Conservation (phyloP, 2,888 invertebrate genomes). For the Anoplius nigerrimus region DNA sequence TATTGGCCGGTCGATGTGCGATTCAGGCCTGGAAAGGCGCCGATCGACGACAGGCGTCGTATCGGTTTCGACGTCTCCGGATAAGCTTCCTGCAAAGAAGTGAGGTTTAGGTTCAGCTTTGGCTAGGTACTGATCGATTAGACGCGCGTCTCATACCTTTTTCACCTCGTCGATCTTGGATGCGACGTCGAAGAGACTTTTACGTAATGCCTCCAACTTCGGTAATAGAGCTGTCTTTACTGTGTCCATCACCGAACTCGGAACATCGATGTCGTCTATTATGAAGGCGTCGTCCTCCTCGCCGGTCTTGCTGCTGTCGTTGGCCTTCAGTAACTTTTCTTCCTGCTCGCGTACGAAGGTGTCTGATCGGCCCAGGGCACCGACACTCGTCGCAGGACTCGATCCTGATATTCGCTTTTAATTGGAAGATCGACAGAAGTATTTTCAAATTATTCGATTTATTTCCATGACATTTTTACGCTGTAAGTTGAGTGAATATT, state of each 20-base stretch:
- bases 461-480: no score
- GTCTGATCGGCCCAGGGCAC: conserved; percentile 35
- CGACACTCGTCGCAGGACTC: conserved; percentile 3
- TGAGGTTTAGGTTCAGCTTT: background rate
- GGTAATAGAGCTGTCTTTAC: conserved; percentile 2
- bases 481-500: no score
- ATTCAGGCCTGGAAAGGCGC: conserved; percentile 16
- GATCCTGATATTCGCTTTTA: no score
- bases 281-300: conserved; percentile 9
- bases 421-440: no score
- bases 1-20: conserved; percentile 36
- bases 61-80: conserved; percentile 34
- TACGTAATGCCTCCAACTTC: conserved; percentile 31
- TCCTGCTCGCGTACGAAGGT: conserved; percentile 41
- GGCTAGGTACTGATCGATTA: background rate
- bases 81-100: conserved; percentile 34
- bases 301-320: background rate
- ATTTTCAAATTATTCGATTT: no score
- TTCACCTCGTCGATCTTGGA: conserved; percentile 39
- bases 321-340: background rate
- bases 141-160: conserved; percentile 25
- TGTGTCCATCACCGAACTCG: background rate
- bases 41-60: conserved; percentile 47
- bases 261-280: conserved; percentile 9
- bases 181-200: conserved; percentile 24